Base-by-base conservation (phyloP, 2,888 invertebrate species). In the Melieria crassipennis region DNA sequence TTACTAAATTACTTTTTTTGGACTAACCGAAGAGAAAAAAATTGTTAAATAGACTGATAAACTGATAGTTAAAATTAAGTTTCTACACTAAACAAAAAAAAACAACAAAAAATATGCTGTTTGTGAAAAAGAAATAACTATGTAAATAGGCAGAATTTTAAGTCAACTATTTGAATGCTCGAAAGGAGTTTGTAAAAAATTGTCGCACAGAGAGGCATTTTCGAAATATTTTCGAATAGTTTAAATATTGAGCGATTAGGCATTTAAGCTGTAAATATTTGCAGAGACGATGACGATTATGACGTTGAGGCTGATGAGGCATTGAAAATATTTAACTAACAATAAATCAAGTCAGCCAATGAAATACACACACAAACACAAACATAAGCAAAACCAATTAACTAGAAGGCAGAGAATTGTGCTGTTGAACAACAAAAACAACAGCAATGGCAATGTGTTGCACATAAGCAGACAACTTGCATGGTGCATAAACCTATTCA, bases 31-130 rank as follows among this genome's bases (percentile, higher is more conserved):
- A 56, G 9, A 48, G 46, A 46, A 4, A 45, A 65, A 56, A 62
- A 56, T 69, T 69, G 76, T 77, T 81, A 72, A 80, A 82, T 80
- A 84, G 83, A 84, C 83, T 84, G 83, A 84, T 84, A 84, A 78
- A 82, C 79, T 50, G 30, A 43, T 43, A 16, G 52, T 61, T 67
- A n/a, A 67, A 67, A 13, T 13, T 4, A 52, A 60, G 58, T 64
- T 57, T 71, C 64, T 56, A 67, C 67, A 65, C 57, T 67, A 46
- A 64, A 46, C 7, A 3, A 65, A 56, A 16, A 45, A 63, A 61
- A 63, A 52, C 0, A 62, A n/a, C 42, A 42, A 42, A 43, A 13
- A 48, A 9, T 55, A 16, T 58, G 13, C 7, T 16, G 48, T 57
- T 65, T 65, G 61, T 47, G 52, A 60, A 60, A 60, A 67, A 60